A percentile compares a stretch with the other conserved stretches of the same genome.
Conservation (phyloP, 1,140 invertebrate species). For the Calephelis virginiensis region DNA sequence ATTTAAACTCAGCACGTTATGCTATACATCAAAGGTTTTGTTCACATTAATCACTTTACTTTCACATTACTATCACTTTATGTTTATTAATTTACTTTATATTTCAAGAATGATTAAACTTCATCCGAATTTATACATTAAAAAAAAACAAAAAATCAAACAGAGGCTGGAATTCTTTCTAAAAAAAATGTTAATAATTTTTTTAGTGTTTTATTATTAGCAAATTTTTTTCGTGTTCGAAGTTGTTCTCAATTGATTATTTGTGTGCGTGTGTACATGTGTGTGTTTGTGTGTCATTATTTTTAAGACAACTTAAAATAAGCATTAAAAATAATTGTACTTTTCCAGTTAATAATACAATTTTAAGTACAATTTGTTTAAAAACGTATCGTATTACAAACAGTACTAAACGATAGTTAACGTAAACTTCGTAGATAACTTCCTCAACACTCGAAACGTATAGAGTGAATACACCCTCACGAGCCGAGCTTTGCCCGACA, state of each 20-base stretch:
- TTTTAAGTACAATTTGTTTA: too few species aligned
- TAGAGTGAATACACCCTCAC: not conserved
- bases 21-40: constrained; percentile 1
- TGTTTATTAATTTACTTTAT: not conserved
- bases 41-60: constrained; percentile 11
- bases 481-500: not conserved
- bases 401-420: not conserved
- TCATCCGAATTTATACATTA: not conserved
- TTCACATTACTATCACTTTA: constrained; percentile 2
- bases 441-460: not conserved
- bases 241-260: too few species aligned
- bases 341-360: too few species aligned
- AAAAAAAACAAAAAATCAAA: too few species aligned
- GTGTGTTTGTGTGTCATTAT: too few species aligned
- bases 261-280: too few species aligned
- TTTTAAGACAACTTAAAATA: too few species aligned
- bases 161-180: too few species aligned
- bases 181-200: too few species aligned
- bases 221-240: too few species aligned
- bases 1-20: constrained; percentile 8
- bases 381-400: not conserved
- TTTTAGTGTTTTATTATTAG: too few species aligned
- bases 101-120: not conserved
- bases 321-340: too few species aligned
- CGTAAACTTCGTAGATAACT: constrained; percentile 3